Evolutionary conservation across 2,797 vertebrate genomes (phyloP), one percentile per base, ranked within the genome.

Genomic region (Notamacropus eugenii): DNA sequence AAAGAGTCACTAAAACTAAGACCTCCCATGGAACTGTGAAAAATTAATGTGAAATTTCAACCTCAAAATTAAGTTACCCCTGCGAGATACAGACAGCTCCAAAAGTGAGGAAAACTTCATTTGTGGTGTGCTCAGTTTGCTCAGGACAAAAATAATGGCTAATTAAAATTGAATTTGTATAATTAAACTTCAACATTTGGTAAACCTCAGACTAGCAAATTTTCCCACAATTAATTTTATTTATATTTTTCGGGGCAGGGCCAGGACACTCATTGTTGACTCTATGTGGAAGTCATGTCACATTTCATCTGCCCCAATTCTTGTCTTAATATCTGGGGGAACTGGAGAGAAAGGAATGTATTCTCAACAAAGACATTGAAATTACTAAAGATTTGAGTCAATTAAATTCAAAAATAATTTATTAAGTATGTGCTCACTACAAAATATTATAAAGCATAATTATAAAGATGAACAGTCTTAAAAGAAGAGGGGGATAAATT

Each of bases 131-230:
- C 92, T 91, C 8, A 92, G 14, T 31, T 97, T 59, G 11, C 67
- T 96, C 94, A 57, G 94, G 93, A 96, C 5, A 96, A 97, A 1
- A 54, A 74, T 87, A 95, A 92, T 92, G 90, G 58, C 90, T 93
- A 54, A 94, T 97, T 93, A 97, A 97, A 97, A 97, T 29, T 57
- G 50, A 93, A 92, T 96, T 95, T 95, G 57, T 96, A 82, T 91
- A 97, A 40, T 52, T 94, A 92, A 94, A 22, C 90, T 58, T 97
- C 94, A 93, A 91, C 92, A 97, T 90, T 27, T 90, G 93, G 94
- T 90, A 62, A 97, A 93, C 95, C 95, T 95, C 90, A 96, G 67
- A 91, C 91, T 93, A 94, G 94, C 93, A 57, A 92, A 95, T 59
- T 93, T 94, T 90, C 46, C 87, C 94, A 56, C 96, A 67, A 57